Conservation (phyloP, 2,797 vertebrate species). For the Aeoliscus strigatus region DNA sequence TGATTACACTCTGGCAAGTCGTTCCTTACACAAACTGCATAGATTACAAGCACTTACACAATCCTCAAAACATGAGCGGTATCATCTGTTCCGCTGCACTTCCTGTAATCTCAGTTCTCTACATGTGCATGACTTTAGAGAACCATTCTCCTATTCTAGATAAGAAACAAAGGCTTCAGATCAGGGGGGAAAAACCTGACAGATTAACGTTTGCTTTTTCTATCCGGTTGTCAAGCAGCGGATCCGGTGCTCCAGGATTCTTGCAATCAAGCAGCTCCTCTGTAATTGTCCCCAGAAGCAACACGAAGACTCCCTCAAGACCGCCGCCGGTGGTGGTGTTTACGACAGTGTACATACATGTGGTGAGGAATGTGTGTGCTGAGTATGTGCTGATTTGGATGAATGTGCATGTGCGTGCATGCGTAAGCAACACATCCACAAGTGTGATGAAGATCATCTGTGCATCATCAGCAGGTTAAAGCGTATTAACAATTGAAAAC, state of each 20-base stretch:
- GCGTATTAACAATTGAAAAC: slow-evolving; percentile 20
- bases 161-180: slow-evolving; percentile 54
- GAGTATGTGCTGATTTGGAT: neutral
- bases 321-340: slow-evolving; percentile 27
- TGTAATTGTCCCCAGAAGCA: slow-evolving; percentile 47
- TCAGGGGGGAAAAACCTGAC: slow-evolving; percentile 44
- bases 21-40: slow-evolving; percentile 9
- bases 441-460: slow-evolving; percentile 2
- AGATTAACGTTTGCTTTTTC: slow-evolving; percentile 43
- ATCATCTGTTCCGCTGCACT: slow-evolving; percentile 51
- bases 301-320: slow-evolving; percentile 21
- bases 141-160: slow-evolving; percentile 49
- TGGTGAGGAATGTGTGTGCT: neutral
- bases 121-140: slow-evolving; percentile 59
- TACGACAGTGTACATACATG: slow-evolving; percentile 8
- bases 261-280: slow-evolving; percentile 60
- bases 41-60: slow-evolving; percentile 18
- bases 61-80: slow-evolving; percentile 26
- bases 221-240: slow-evolving; percentile 37
- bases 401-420: slow-evolving; percentile 7
- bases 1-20: slow-evolving; percentile 7
- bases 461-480: slow-evolving; percentile 1
- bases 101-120: slow-evolving; percentile 54
- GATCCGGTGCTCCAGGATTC: slow-evolving; percentile 43
- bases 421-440: slow-evolving; percentile 34